Base-by-base conservation (phyloP, 2,888 invertebrate genomes). In the Ctenicera cuprea region DNA sequence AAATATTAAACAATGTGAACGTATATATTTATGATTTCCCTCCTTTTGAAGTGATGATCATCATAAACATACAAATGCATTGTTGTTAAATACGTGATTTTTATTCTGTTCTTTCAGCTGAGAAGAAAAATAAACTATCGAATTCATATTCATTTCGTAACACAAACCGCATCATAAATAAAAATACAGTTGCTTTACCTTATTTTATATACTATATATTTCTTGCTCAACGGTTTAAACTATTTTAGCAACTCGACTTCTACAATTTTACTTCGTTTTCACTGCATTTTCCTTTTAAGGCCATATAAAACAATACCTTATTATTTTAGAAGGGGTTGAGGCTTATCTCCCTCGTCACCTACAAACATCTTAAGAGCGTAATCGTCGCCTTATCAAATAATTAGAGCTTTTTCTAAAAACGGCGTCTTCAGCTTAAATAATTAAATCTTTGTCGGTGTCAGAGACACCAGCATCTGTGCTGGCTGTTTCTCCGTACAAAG, bases 381-480 rank as follows among this genome's bases (percentile, higher is more conserved):
- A 26, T 63, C 63, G 41, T 38, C 9, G 8, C 18, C 14, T 45
- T 45, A 59, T 45, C 38, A 63, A 45, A 63, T 63, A 63, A 63
- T 63, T 63, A 63, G 41, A 54, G 41, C 38, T 62, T 52, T 50
- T 59, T 38, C 59, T 38, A 30, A 52, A 67, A 57, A 54, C 22
- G 30, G 30, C 38, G 20, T 54, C 50, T 30, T 26, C 22, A 59
- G 38, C 45, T 18, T 20, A 54, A 67, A 62, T 74, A 74, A 70
- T 70, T 65, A 64, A 61, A 64, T 69, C 73, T 74, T 70, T 74
- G 73, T 74, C 73, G 70, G 70, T 66, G 57, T 57, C 57, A 50
- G 30, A 68, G 30, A 57, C 63, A 37, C 63, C 69, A 65, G 65
- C 69, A 69, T 64, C 64, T 73, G 57, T 57, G 52, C 43, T 64